Evolutionary conservation across 1,140 invertebrate species (phyloP).

Genomic region (Paralvinella palmiformis): DNA sequence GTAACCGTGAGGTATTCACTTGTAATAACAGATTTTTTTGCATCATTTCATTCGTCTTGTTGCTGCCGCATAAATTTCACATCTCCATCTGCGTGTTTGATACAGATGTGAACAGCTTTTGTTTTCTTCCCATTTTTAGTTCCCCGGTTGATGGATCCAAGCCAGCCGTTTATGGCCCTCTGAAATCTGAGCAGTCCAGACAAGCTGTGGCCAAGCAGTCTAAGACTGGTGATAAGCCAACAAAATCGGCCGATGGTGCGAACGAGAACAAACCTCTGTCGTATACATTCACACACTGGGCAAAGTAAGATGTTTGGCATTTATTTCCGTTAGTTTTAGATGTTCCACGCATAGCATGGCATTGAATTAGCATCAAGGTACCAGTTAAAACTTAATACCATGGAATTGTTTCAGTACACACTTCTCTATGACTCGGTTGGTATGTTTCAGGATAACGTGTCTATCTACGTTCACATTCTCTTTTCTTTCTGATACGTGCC

Average conservation of each 20-base stretch:
- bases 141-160: not conserved
- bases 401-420: no score
- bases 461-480: no score
- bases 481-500: no score
- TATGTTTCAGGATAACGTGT: no score
- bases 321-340: not conserved
- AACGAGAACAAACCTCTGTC: slow-evolving; percentile 22
- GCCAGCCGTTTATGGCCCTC: not conserved
- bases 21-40: not conserved
- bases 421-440: no score
- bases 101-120: not conserved
- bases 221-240: no score
- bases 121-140: not conserved
- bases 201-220: not conserved
- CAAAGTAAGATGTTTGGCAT: slow-evolving; percentile 17
- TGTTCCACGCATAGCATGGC: no score
- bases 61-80: no score
- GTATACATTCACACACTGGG: slow-evolving; percentile 39
- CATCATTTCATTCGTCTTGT: not conserved
- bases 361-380: no score
- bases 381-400: no score
- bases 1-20: slow-evolving; percentile 35
- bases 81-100: no score
- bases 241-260: no score
- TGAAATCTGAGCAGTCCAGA: not conserved